Base-by-base conservation (phyloP, 2,113 vertebrate genomes). In the Gavialis gangeticus region DNA sequence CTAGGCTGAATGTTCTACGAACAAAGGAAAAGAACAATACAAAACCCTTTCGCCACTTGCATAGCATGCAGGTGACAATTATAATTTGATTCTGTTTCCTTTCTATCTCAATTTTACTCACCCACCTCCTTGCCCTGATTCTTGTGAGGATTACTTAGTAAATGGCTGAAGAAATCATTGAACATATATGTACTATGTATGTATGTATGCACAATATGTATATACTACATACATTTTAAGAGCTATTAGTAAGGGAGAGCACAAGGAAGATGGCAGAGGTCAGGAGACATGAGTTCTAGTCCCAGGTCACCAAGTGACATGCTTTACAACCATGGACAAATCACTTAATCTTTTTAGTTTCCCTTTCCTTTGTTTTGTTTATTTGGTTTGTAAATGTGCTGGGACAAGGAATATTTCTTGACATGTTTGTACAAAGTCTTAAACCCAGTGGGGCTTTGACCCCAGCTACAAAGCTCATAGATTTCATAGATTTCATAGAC, bases 81-180 rank as follows among this genome's bases (percentile, higher is more conserved):
- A 46, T 46, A 46, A 46, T 46, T 18, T 2, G 12, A 76, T 46
- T 56, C 59, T 11, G 3, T 28, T 63, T 22, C 54, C 30, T 71
- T 34, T 0, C 0, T 37, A 5, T 58, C 71, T 28, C 66, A 17
- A 0, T 3, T 3, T 56, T 24, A 55, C 28, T 22, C 17, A 9
- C 9, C 82, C n/a, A 75, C 24, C 15, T 34, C 0, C 57, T 18
- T 19, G 64, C 57, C 66, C 85, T 54, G 79, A 78, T 46, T 37
- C 79, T 71, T 71, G 0, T 8, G 3, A 79, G 28, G 55, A 79
- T 94, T 88, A 87, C 12, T n/a, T 55, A 18, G 27, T 54, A 9
- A 25, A 54, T 0, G 2, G 54, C 37, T 76, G 3, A 1, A 14
- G 34, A 17, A 6, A n/a, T 46, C 59, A 88, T 62, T 84, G 66